Evolutionary conservation across 1,140 invertebrate species (phyloP).

Genomic region (Pachyrhynchus sulphureomaculatus): DNA sequence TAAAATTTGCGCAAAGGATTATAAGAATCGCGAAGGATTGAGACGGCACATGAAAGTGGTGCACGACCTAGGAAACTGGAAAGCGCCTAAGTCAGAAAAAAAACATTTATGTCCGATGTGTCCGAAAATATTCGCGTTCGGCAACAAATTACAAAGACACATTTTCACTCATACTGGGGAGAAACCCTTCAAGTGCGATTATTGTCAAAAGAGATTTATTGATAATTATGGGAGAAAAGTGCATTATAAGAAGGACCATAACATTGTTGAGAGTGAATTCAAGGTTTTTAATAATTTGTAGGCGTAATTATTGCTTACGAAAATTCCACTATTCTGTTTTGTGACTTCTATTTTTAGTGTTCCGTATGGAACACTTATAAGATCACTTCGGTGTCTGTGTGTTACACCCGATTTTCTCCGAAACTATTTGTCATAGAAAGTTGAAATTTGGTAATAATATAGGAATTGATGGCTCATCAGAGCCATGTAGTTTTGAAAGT

Average conservation of each 20-base stretch:
- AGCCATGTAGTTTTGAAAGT: too few relatives aligned
- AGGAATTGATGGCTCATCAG: too few relatives aligned
- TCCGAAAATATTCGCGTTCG: slow-evolving; percentile 29
- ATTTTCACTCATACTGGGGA: slow-evolving; percentile 43
- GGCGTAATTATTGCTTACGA: too few relatives aligned
- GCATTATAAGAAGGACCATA: slow-evolving; percentile 27
- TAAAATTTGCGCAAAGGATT: slow-evolving; percentile 79
- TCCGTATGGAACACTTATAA: too few relatives aligned
- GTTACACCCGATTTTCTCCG: too few relatives aligned
- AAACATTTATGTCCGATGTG: slow-evolving; percentile 27
- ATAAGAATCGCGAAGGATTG: slow-evolving; percentile 27
- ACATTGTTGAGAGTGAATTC: too few relatives aligned
- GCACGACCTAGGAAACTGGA: slow-evolving; percentile 28
- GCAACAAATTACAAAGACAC: slow-evolving; percentile 42
- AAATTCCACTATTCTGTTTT: too few relatives aligned
- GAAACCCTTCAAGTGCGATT: slow-evolving; percentile 48
- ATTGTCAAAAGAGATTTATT: slow-evolving; percentile 59
- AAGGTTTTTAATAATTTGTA: too few relatives aligned
- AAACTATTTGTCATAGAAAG: too few relatives aligned
- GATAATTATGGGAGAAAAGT: slow-evolving; percentile 32
- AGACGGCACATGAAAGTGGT: slow-evolving; percentile 27
- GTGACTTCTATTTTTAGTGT: too few relatives aligned
- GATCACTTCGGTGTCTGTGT: too few relatives aligned
- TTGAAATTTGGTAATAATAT: too few relatives aligned
- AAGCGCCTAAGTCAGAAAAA: slow-evolving; percentile 18